Evolutionary conservation across 2,113 vertebrate species (phyloP).

Genomic region (Chauna torquata): DNA sequence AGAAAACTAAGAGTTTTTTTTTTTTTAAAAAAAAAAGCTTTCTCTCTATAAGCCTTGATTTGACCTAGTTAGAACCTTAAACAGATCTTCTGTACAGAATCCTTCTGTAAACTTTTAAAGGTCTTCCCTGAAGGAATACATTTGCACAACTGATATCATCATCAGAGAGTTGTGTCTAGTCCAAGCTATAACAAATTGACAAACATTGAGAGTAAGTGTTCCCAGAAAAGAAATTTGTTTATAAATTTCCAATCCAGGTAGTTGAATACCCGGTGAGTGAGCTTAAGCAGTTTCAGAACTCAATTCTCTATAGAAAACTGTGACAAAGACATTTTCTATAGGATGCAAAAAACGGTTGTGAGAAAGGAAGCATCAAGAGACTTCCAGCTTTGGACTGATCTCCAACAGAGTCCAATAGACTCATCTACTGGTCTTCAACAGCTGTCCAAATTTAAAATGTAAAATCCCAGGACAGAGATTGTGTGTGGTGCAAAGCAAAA

Average conservation of each 20-base stretch:
- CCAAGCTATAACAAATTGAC: conserved; percentile 10
- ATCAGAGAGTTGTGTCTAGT: not conserved
- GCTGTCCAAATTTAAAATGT: not conserved
- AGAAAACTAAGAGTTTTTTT: not conserved
- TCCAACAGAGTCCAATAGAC: not conserved
- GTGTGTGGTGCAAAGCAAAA: not conserved
- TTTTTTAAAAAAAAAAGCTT: not conserved
- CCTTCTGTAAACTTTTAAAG: conserved; percentile 55
- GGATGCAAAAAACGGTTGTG: not conserved
- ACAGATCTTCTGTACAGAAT: not conserved
- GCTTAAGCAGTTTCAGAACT: not conserved
- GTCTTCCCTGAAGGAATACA: not conserved
- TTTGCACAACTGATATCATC: not conserved
- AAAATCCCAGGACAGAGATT: not conserved
- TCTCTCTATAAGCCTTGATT: not conserved
- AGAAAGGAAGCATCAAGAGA: not conserved
- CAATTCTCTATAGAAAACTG: not conserved
- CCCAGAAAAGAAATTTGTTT: conserved; percentile 44
- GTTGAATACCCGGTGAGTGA: not conserved
- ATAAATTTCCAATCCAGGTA: conserved; percentile 18
- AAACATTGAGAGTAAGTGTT: not conserved
- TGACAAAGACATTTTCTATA: not conserved
- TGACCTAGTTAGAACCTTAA: conserved; percentile 36
- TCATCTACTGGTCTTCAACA: not conserved
- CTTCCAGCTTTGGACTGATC: not conserved